phyloP scores from a whole-genome alignment of 2,888 invertebrate genomes.

The Drosophila paramelanica region DNA sequence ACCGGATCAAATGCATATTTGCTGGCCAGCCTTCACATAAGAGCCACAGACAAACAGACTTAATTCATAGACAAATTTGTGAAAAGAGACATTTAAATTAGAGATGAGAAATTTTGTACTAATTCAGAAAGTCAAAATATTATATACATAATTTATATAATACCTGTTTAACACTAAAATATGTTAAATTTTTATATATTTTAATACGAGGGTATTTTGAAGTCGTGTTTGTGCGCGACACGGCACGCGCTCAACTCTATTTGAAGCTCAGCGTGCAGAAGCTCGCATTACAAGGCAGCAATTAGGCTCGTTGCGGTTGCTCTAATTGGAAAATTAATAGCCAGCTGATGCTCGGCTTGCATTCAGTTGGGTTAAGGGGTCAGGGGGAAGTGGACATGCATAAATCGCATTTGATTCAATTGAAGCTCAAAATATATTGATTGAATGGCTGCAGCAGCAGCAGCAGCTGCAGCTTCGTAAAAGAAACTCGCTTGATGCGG shows the following conservation, averaged over 20 bases:
- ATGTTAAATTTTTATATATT: too few species aligned
- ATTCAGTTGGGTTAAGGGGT: neutral
- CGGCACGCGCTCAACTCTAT: neutral
- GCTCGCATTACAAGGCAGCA: slow-evolving; percentile 39
- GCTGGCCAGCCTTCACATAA: neutral
- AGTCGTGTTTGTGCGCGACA: too few species aligned
- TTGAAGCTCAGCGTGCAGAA: neutral
- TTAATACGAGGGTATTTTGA: too few species aligned
- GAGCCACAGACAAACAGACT: neutral
- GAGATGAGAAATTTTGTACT: neutral
- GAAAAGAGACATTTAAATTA: slow-evolving; percentile 8
- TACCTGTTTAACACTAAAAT: too few species aligned
- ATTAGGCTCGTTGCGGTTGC: slow-evolving; percentile 47
- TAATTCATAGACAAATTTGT: slow-evolving; percentile 28
- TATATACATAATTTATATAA: too few species aligned
- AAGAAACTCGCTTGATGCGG: slow-evolving; percentile 39
- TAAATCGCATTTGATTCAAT: slow-evolving; percentile 82
- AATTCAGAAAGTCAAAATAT: too few species aligned
- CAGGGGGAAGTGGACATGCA: slow-evolving; percentile 7
- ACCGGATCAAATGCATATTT: neutral
- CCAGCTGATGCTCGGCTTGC: slow-evolving; percentile 8
- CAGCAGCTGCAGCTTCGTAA: slow-evolving; percentile 32
- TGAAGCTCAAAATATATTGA: slow-evolving; percentile 80
- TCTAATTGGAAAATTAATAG: slow-evolving; percentile 72
- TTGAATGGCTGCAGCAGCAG: slow-evolving; percentile 66